Evolutionary conservation across 2,113 vertebrate species (phyloP).

Genomic region (Pachypanchax playfairii): DNA sequence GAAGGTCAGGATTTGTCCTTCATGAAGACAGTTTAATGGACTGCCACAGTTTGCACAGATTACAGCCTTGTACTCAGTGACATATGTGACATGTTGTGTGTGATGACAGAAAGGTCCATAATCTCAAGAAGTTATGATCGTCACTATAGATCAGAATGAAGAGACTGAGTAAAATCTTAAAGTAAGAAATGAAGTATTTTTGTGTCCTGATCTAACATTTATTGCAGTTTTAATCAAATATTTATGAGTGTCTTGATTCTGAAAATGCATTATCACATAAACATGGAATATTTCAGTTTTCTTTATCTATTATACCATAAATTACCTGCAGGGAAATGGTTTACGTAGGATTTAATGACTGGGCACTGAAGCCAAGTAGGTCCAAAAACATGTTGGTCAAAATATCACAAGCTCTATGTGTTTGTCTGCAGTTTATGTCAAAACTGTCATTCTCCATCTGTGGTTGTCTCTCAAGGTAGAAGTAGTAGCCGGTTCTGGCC

Average conservation of each 20-base stretch:
- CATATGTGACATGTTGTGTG: slow-evolving; percentile 47
- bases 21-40: slow-evolving; percentile 41
- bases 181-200: no score
- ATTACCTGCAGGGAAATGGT: slow-evolving; percentile 19
- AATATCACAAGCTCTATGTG: slow-evolving; percentile 26
- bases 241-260: no score
- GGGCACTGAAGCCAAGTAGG: not conserved
- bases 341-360: slow-evolving; percentile 33
- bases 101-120: slow-evolving; percentile 23
- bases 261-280: no score
- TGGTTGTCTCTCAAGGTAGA: slow-evolving; percentile 26
- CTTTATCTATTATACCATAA: no score
- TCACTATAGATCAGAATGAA: slow-evolving; percentile 10
- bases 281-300: no score
- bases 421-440: slow-evolving; percentile 38
- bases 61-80: slow-evolving; percentile 30
- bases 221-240: no score
- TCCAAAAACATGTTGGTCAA: slow-evolving; percentile 39
- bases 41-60: slow-evolving; percentile 48
- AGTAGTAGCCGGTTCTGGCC: slow-evolving; percentile 31
- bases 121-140: slow-evolving; percentile 13
- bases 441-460: slow-evolving; percentile 47
- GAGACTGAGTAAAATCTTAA: not conserved
- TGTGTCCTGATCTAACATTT: no score
- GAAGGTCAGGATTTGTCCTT: slow-evolving; percentile 57